A percentile compares a stretch with the other conserved stretches of the same genome.
phyloP scores from a whole-genome alignment of 2,888 invertebrate genomes.

The Hemistola chrysoprasaria region DNA sequence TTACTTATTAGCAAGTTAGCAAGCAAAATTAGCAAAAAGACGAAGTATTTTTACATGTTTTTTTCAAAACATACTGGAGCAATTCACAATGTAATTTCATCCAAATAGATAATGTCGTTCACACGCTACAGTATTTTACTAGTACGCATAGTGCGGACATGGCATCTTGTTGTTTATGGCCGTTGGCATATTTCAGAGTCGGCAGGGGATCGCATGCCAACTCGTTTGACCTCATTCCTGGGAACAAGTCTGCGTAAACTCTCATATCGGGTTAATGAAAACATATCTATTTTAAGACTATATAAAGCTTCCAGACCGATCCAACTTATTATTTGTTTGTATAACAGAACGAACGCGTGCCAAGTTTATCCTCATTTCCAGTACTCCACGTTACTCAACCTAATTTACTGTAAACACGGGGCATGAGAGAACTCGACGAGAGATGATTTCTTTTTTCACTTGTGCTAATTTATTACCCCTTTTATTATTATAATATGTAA shows the following conservation, averaged over 20 bases:
- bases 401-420: constrained; percentile 55
- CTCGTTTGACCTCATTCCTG: constrained; percentile 75
- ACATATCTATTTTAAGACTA: constrained; percentile 72
- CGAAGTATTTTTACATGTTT: too few relatives aligned
- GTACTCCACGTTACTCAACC: constrained; percentile 45
- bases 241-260: constrained; percentile 72
- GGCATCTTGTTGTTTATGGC: constrained; percentile 60
- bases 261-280: constrained; percentile 75
- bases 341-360: constrained; percentile 62
- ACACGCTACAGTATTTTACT: constrained; percentile 26
- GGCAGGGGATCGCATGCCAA: constrained; percentile 66
- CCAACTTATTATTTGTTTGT: constrained; percentile 71
- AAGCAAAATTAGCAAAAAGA: too few relatives aligned
- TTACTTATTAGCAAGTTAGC: too few relatives aligned
- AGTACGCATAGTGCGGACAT: constrained; percentile 38
- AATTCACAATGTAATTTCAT: constrained; percentile 7
- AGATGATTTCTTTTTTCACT: constrained; percentile 37
- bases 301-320: constrained; percentile 60
- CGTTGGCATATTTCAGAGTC: constrained; percentile 55
- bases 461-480: constrained; percentile 38
- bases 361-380: constrained; percentile 64
- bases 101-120: constrained; percentile 17
- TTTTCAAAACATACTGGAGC: background rate
- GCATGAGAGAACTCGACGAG: constrained; percentile 44
- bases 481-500: constrained; percentile 34